Evolutionary conservation across 2,797 vertebrate species (phyloP).

Genomic region (Allobates femoralis): DNA sequence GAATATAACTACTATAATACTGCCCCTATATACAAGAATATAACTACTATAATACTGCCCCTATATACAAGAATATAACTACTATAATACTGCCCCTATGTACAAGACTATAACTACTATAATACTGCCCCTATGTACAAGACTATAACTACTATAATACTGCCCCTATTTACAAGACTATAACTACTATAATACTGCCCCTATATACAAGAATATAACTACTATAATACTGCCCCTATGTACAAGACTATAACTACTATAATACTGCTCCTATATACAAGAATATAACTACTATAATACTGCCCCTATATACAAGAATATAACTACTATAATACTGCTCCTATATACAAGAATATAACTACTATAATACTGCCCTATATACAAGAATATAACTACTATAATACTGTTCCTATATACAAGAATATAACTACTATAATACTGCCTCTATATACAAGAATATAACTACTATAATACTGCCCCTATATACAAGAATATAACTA

Average conservation of each 20-base stretch:
- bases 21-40: background rate
- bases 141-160: background rate
- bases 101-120: background rate
- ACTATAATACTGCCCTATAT: background rate
- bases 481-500: background rate
- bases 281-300: conserved; percentile 12
- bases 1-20: background rate
- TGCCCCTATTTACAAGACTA: background rate
- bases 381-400: background rate
- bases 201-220: too few relatives aligned
- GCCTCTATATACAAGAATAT: background rate
- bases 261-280: background rate
- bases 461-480: background rate
- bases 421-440: conserved; percentile 17
- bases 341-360: background rate
- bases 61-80: background rate
- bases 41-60: background rate
- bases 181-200: too few relatives aligned
- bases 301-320: background rate
- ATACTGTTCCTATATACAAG: background rate
- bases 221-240: too few relatives aligned
- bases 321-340: conserved; percentile 11
- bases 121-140: background rate
- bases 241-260: too few relatives aligned
- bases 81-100: background rate